Percentiles rank a stretch among this genome's conserved stretches.
These are phyloP conservation scores for Coracopsis vasa DNA, from an alignment of 2,113 vertebrate genomes.

Conservation along the genomic window DNA sequence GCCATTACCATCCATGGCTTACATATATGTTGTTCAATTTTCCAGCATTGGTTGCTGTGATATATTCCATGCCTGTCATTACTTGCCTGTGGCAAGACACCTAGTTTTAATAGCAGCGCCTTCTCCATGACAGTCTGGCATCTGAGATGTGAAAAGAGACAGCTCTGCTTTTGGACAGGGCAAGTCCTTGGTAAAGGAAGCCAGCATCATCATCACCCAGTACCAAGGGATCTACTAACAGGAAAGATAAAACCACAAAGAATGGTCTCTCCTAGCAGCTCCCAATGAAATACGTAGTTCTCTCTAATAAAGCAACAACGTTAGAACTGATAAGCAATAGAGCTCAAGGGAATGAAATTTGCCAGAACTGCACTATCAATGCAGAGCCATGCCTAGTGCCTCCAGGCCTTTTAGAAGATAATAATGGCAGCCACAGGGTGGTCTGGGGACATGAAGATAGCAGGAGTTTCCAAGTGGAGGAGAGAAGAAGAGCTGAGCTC, in stretches of 20 bases:
- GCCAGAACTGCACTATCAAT: accelerated
- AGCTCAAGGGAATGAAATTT: background rate
- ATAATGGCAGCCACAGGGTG: background rate
- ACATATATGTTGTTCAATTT: background rate
- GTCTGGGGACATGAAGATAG: background rate
- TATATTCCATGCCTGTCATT: background rate
- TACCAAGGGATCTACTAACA: background rate
- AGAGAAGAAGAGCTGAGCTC: background rate
- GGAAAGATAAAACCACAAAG: background rate
- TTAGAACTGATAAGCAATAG: background rate
- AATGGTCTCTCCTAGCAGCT: background rate
- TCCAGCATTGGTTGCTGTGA: background rate
- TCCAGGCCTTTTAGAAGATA: background rate
- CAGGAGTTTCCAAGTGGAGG: background rate
- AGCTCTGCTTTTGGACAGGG: background rate
- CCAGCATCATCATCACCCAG: background rate
- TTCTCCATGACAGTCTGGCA: background rate
- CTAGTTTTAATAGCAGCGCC: background rate
- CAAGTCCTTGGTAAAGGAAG: background rate
- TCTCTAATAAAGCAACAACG: background rate
- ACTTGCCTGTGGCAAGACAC: background rate
- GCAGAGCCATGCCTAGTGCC: background rate
- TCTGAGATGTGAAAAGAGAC: background rate
- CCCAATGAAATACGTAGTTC: background rate
- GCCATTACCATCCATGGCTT: background rate